Percentiles rank a stretch among this genome's conserved stretches.
Conservation (phyloP, 2,888 invertebrate genomes). For the Blomia tropicalis region DNA sequence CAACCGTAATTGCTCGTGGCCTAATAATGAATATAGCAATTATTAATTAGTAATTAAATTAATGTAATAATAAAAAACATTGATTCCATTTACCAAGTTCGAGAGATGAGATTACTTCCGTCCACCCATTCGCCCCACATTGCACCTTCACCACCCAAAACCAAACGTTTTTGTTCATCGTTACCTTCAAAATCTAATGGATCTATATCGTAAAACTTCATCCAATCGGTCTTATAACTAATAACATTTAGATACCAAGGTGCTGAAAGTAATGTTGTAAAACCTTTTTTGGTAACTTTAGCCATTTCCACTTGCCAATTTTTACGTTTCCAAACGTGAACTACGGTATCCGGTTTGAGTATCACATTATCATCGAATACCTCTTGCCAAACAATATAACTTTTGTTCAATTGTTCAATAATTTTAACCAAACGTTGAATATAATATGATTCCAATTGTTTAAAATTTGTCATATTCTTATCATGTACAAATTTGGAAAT, state of each 20-base stretch:
- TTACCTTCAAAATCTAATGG: conserved; percentile 29
- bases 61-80: too few relatives aligned
- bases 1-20: conserved; percentile 66
- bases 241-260: conserved; percentile 77
- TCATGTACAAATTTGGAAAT: conserved; percentile 46
- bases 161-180: conserved; percentile 31
- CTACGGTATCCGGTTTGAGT: conserved; percentile 38
- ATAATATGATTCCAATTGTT: conserved; percentile 50
- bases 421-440: conserved; percentile 46
- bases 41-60: too few relatives aligned
- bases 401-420: conserved; percentile 30
- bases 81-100: too few relatives aligned
- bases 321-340: conserved; percentile 82
- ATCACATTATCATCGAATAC: conserved; percentile 55
- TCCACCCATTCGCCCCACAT: conserved; percentile 82
- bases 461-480: conserved; percentile 43
- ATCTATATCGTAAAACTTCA: conserved; percentile 41
- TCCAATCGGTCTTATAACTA: conserved; percentile 48
- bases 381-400: conserved; percentile 59
- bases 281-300: conserved; percentile 39
- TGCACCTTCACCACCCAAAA: conserved; percentile 70
- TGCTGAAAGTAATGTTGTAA: conserved; percentile 54
- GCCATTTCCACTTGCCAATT: conserved; percentile 27
- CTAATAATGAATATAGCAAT: conserved; percentile 33
- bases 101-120: conserved; percentile 43